A percentile compares a stretch with the other conserved stretches of the same genome.
These are phyloP conservation scores for Wiebesia pumilae DNA, from an alignment of 1,140 invertebrate genomes.

Conservation along the genomic window DNA sequence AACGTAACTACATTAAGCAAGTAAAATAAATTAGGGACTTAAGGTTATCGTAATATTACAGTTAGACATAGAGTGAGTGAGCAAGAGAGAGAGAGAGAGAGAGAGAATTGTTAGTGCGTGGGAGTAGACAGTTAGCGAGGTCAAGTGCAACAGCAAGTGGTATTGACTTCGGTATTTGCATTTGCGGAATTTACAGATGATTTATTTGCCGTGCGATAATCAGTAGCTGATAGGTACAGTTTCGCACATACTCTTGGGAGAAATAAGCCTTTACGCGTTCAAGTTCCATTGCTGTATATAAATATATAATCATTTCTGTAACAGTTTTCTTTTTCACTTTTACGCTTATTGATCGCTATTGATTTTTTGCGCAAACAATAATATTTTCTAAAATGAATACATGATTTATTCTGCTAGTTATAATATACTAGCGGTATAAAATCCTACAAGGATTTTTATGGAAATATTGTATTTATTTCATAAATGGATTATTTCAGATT, in stretches of 20 bases:
- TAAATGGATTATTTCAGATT: background rate
- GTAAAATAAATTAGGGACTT: no score
- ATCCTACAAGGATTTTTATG: no score
- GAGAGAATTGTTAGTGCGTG: background rate
- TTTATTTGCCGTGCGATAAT: conserved; percentile 24
- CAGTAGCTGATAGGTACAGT: background rate
- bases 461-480: background rate
- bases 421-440: no score
- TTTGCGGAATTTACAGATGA: conserved; percentile 28
- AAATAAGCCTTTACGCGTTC: background rate
- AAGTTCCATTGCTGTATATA: background rate
- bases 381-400: background rate
- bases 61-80: background rate
- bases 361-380: background rate
- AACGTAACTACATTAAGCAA: no score
- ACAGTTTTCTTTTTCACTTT: background rate
- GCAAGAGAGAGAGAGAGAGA: background rate
- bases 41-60: background rate
- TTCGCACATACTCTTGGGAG: background rate
- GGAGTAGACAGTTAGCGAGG: background rate
- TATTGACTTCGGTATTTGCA: conserved; percentile 42
- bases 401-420: no score
- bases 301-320: background rate
- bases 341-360: background rate
- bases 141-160: conserved; percentile 25